Evolutionary conservation across 2,797 vertebrate genomes (phyloP).

Genomic region (Hylomyscus alleni): DNA sequence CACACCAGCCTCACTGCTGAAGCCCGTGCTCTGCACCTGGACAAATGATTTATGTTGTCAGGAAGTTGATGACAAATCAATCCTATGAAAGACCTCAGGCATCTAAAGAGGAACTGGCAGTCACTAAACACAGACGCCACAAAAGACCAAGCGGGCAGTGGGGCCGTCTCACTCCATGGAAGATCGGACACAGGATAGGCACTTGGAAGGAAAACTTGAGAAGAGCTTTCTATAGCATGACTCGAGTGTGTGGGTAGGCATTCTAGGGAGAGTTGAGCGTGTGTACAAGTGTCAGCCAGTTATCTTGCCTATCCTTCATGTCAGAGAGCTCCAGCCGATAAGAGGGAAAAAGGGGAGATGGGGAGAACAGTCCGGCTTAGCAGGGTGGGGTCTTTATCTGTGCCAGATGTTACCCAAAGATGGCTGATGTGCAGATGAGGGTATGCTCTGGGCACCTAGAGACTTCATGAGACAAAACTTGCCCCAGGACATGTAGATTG

Average conservation of each 20-base stretch:
- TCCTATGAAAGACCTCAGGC: neutral
- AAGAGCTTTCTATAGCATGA: neutral
- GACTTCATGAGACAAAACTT: neutral
- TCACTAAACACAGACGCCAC: neutral
- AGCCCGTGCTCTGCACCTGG: neutral
- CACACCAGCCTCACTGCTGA: neutral
- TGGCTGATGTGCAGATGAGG: neutral
- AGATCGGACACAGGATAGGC: neutral
- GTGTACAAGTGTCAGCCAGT: neutral
- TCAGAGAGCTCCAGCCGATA: too few relatives aligned
- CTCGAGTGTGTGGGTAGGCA: neutral
- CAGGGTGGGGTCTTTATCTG: neutral
- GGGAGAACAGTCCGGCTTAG: neutral
- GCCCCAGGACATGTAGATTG: neutral
- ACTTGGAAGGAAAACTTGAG: neutral
- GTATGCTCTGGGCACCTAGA: neutral
- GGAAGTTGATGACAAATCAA: neutral
- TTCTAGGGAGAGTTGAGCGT: neutral
- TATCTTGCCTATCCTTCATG: neutral
- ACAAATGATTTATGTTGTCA: neutral
- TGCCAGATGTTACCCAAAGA: neutral
- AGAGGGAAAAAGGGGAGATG: neutral
- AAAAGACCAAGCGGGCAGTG: neutral
- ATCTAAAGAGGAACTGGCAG: constrained; percentile 5
- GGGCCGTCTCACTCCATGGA: neutral